phyloP scores from a whole-genome alignment of 2,797 vertebrate genomes.

The Rousettus madagascariensis region DNA sequence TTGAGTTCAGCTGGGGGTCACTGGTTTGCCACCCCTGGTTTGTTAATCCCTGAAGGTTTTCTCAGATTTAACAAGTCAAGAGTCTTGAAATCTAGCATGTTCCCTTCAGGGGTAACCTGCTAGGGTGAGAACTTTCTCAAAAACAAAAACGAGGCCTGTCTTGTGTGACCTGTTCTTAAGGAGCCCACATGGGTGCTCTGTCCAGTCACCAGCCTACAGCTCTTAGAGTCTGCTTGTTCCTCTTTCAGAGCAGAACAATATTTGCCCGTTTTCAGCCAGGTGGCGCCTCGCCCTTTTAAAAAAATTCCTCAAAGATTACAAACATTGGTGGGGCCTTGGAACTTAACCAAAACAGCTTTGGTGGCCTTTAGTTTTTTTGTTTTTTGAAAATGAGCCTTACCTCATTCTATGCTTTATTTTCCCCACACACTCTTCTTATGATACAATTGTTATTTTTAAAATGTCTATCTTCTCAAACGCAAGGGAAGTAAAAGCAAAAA shows the following conservation, averaged over 20 bases:
- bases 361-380: background rate
- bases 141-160: background rate
- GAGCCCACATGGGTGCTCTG: background rate
- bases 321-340: background rate
- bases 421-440: background rate
- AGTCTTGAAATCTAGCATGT: background rate
- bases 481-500: too few species aligned
- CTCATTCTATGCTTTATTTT: background rate
- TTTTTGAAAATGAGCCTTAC: background rate
- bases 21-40: background rate
- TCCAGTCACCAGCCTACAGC: background rate
- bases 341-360: background rate
- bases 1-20: background rate
- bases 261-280: conserved; percentile 8
- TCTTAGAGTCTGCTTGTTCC: background rate
- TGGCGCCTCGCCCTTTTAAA: background rate
- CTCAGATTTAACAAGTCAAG: conserved; percentile 9
- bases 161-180: background rate
- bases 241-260: conserved; percentile 5
- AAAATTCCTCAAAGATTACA: conserved; percentile 52
- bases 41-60: background rate
- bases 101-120: background rate
- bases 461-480: background rate
- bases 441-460: background rate
- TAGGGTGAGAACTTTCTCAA: background rate